Conservation (phyloP, 2,797 vertebrate species). For the Lithobates pipiens region DNA sequence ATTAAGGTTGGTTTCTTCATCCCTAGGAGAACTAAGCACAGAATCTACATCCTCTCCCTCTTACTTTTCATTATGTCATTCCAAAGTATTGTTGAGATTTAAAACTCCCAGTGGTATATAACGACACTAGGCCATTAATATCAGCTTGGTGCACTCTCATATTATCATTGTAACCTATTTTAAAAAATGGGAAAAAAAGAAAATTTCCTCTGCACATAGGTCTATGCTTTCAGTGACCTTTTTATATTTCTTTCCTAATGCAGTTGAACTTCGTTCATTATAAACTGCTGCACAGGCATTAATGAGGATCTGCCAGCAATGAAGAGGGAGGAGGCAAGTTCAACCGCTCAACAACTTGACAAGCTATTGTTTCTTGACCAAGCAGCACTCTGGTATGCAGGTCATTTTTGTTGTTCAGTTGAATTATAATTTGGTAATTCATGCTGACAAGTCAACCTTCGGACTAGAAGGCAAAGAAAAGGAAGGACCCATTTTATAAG, state of each 20-base stretch:
- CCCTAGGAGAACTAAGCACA: too few species aligned
- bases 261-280: slow-evolving; percentile 3
- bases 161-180: not conserved
- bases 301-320: slow-evolving; percentile 12
- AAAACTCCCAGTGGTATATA: too few species aligned
- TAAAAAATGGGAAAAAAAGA: not conserved
- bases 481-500: not conserved
- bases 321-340: not conserved
- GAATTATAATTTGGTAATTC: slow-evolving; percentile 36
- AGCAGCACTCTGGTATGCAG: slow-evolving; percentile 24
- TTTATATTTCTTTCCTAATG: not conserved
- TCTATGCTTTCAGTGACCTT: not conserved
- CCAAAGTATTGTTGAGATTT: too few species aligned
- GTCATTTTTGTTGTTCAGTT: slow-evolving; percentile 41
- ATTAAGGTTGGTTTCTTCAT: too few species aligned
- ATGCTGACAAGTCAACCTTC: slow-evolving; percentile 39
- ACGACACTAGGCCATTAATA: not conserved
- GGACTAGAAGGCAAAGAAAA: slow-evolving; percentile 6
- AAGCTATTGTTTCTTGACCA: slow-evolving; percentile 52
- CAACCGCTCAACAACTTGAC: slow-evolving; percentile 35
- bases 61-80: too few species aligned
- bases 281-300: slow-evolving; percentile 8
- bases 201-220: too few species aligned
- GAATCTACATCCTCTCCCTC: too few species aligned
- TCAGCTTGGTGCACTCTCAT: not conserved